Evolutionary conservation across 2,888 invertebrate genomes (phyloP).

Genomic region (Celastrina argiolus): DNA sequence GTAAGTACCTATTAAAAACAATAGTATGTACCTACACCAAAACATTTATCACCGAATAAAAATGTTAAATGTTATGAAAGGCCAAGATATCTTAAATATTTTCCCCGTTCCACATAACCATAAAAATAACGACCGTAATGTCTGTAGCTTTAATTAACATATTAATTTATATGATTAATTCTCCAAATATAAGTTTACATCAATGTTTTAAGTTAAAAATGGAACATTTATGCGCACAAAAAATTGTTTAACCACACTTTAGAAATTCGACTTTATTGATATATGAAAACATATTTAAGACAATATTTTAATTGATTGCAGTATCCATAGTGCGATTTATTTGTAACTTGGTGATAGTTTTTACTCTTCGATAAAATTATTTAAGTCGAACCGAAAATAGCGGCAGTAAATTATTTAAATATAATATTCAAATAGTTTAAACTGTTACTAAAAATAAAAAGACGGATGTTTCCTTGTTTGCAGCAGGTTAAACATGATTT

Average conservation of each 20-base stretch:
- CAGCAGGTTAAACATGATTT: not conserved
- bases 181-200: not conserved
- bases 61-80: constrained; percentile 2
- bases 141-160: not conserved
- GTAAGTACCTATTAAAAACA: not conserved
- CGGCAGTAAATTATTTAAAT: not conserved
- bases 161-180: constrained; percentile 16
- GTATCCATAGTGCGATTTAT: too few relatives aligned
- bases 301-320: too few relatives aligned
- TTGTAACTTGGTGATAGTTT: not conserved
- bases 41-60: constrained; percentile 6
- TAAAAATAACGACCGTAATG: constrained; percentile 16
- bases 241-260: not conserved
- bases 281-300: not conserved
- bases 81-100: constrained; percentile 2
- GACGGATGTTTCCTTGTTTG: not conserved
- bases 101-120: constrained; percentile 10
- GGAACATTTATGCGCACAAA: too few relatives aligned
- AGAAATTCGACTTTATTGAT: not conserved
- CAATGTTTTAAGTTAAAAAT: not conserved
- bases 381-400: not conserved
- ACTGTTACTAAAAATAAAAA: not conserved
- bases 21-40: not conserved
- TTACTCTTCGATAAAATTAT: not conserved
- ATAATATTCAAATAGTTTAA: not conserved